Conservation (phyloP, 2,888 invertebrate species). For the Melanophora roralis region DNA sequence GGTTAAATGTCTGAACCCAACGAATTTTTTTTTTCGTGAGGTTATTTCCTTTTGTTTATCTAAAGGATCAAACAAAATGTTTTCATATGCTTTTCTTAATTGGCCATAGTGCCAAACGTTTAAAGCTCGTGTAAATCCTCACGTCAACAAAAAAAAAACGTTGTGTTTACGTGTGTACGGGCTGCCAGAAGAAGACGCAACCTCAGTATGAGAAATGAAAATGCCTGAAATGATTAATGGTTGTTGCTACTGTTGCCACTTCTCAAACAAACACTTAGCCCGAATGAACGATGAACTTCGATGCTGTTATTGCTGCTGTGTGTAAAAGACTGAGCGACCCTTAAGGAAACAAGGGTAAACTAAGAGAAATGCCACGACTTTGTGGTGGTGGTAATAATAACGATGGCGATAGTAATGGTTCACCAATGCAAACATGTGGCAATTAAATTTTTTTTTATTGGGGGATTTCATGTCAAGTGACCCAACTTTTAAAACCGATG, state of each 20-base stretch:
- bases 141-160: constrained; percentile 56
- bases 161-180: constrained; percentile 10
- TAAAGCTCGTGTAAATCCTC: constrained; percentile 71
- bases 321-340: constrained; percentile 38
- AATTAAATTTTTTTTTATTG: constrained; percentile 50
- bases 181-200: constrained; percentile 13
- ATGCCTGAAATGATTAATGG: constrained; percentile 42
- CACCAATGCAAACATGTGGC: constrained; percentile 44
- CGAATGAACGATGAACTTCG: constrained; percentile 23
- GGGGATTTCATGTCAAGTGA: too few relatives aligned
- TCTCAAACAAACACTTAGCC: constrained; percentile 13
- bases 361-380: constrained; percentile 1
- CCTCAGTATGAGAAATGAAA: constrained; percentile 3
- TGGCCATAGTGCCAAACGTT: constrained; percentile 75
- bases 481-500: too few relatives aligned
- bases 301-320: neutral
- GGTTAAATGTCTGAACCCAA: neutral
- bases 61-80: constrained; percentile 74
- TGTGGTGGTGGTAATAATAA: constrained; percentile 1
- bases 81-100: constrained; percentile 74
- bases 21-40: neutral
- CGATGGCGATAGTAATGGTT: neutral
- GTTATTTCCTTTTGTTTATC: constrained; percentile 69
- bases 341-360: constrained; percentile 46
- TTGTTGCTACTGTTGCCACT: constrained; percentile 30